Conservation (phyloP, 2,797 vertebrate genomes). For the Lacerta bilineata region DNA sequence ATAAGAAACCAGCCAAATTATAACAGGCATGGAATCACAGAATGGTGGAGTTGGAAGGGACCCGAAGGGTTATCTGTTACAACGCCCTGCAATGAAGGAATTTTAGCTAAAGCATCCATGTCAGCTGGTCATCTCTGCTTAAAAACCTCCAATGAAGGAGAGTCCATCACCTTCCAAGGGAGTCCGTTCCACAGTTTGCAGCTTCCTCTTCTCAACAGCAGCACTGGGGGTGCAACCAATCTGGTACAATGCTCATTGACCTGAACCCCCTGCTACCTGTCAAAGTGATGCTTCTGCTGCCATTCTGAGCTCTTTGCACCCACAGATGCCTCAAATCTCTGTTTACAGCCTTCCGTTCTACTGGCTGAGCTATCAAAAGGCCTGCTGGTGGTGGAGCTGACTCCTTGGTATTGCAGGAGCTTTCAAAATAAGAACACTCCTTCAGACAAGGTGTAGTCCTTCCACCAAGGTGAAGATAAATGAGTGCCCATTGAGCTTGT, state of each 20-base stretch:
- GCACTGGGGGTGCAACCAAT: neutral
- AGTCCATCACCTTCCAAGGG: too few species aligned
- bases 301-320: neutral
- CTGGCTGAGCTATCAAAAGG: neutral
- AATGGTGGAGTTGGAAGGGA: too few species aligned
- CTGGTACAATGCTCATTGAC: too few species aligned
- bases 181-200: too few species aligned
- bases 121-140: too few species aligned
- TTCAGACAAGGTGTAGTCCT: neutral
- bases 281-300: neutral
- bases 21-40: too few species aligned
- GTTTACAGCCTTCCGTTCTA: neutral
- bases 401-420: neutral
- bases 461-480: neutral
- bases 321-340: neutral
- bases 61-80: too few species aligned
- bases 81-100: too few species aligned
- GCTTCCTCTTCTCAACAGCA: neutral
- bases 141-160: too few species aligned
- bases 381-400: neutral
- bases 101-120: too few species aligned
- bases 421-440: neutral
- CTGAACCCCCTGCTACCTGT: neutral
- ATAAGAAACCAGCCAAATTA: too few species aligned
- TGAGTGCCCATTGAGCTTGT: neutral